Evolutionary conservation across 2,888 invertebrate species (phyloP), one percentile per base, ranked within the genome.

Genomic region (Sarcophaga caerulescens): DNA sequence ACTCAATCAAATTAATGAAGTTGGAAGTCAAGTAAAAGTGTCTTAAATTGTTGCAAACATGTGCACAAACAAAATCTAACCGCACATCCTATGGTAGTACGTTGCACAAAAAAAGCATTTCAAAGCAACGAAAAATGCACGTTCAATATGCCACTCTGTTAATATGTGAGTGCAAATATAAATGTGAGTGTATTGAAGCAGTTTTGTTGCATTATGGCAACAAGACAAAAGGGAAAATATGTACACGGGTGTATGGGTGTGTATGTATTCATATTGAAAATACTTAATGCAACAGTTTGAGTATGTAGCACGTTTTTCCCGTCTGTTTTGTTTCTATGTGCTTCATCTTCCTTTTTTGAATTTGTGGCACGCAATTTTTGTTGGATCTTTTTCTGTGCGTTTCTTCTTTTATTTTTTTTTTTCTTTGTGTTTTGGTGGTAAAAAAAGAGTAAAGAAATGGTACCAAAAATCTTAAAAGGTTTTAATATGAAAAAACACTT

Each of bases 311-410:
- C 84, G 86, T 85, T 82, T 81, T 71, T 52, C 35, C 52, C 4
- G 65, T 74, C 62, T 78, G 63, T 63, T 84, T 25, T 35, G 17
- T 14, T 65, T 65, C 25, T 65, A 12, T 17, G 52, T 52, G 52
- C 35, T 66, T 35, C 4, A 4, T 21, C 23, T 71, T 79, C 19
- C 44, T 79, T 70, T 35, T 62, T 79, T 52, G 75, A 69, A 84
- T 81, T 78, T 84, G 74, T 75, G 81, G 74, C 86, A 86, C 81
- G 86, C 86, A 86, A 86, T 78, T 86, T 86, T 35, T 74, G 23
- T 62, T 35, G 6, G 6, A 35, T 35, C 35, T 35, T 35, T 35
- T 35, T 35, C 8, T 35, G 10, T 35, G 35, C 35, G 35, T 35
- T 35, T 35, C 35, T 8, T 71, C 52, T 77, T 79, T 52, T 52